phyloP scores from a whole-genome alignment of 2,797 vertebrate genomes.

The Hoplostethus atlanticus region DNA sequence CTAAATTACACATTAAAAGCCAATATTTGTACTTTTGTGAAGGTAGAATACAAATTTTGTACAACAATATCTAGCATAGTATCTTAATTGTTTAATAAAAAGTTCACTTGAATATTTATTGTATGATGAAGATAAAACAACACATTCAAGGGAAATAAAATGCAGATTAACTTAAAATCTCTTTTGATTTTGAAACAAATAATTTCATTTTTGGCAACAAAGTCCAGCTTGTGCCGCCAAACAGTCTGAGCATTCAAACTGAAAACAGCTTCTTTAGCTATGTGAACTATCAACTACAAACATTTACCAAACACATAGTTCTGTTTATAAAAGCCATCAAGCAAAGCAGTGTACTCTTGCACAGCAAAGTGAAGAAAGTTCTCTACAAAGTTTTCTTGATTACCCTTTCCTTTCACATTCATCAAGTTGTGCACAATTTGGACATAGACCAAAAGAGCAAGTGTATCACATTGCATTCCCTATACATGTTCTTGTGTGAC shows the following conservation, averaged over 20 bases:
- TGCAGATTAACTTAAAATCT: slow-evolving; percentile 93
- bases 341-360: slow-evolving; percentile 98
- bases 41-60: slow-evolving; percentile 98
- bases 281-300: slow-evolving; percentile 98
- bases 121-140: slow-evolving; percentile 98
- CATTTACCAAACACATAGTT: slow-evolving; percentile 98
- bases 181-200: slow-evolving; percentile 92
- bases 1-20: slow-evolving; percentile 95
- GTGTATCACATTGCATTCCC: slow-evolving; percentile 88
- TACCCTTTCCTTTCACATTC: slow-evolving; percentile 94
- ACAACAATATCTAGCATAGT: slow-evolving; percentile 99
- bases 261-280: slow-evolving; percentile 93
- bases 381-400: slow-evolving; percentile 89
- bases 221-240: slow-evolving; percentile 99
- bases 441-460: slow-evolving; percentile 84
- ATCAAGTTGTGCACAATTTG: slow-evolving; percentile 87
- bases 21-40: slow-evolving; percentile 99
- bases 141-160: slow-evolving; percentile 96
- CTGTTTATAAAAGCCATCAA: slow-evolving; percentile 98
- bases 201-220: slow-evolving; percentile 98
- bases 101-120: slow-evolving; percentile 99
- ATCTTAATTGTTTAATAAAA: slow-evolving; percentile 99
- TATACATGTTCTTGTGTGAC: slow-evolving; percentile 88
- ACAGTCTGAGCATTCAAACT: slow-evolving; percentile 92
- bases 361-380: slow-evolving; percentile 96